A percentile compares a stretch with the other conserved stretches of the same genome.
These are phyloP conservation scores for Sesamia inferens DNA, from an alignment of 2,888 invertebrate species.

Conservation along the genomic window DNA sequence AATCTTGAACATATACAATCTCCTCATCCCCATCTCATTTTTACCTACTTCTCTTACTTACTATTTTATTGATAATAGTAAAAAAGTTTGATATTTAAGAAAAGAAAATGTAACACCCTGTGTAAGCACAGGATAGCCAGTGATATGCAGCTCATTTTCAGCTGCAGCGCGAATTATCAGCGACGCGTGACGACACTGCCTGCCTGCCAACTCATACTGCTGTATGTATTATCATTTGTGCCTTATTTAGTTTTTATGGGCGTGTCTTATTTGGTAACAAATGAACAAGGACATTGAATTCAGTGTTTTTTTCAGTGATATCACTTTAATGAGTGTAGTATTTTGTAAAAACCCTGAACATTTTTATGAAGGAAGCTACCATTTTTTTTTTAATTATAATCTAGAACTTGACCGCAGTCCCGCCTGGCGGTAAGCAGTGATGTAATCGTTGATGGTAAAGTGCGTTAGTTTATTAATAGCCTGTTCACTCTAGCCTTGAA, in stretches of 20 bases:
- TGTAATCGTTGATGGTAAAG: too few relatives aligned
- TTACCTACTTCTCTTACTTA: too few relatives aligned
- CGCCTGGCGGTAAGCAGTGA: too few relatives aligned
- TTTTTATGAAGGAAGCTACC: too few relatives aligned
- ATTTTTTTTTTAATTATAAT: too few relatives aligned
- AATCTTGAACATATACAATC: too few relatives aligned
- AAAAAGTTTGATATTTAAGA: background rate
- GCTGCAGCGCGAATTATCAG: constrained; percentile 75
- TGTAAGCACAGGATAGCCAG: constrained; percentile 62
- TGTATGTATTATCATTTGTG: constrained; percentile 23
- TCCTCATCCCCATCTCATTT: too few relatives aligned
- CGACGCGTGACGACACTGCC: constrained; percentile 73
- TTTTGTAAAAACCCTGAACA: background rate
- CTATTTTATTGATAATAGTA: background rate
- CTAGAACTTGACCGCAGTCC: too few relatives aligned
- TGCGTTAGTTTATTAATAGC: too few relatives aligned
- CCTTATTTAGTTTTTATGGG: constrained; percentile 36
- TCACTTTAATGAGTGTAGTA: background rate
- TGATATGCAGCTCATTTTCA: constrained; percentile 82
- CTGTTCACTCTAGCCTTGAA: too few relatives aligned
- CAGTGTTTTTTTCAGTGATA: background rate
- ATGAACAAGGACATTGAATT: background rate
- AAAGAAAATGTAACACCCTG: constrained; percentile 43
- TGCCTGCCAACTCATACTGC: constrained; percentile 24
- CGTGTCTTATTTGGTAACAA: constrained; percentile 5